These are phyloP conservation scores for Zhengitettix transpicula DNA, from an alignment of 2,888 invertebrate genomes.

Conservation along the genomic window DNA sequence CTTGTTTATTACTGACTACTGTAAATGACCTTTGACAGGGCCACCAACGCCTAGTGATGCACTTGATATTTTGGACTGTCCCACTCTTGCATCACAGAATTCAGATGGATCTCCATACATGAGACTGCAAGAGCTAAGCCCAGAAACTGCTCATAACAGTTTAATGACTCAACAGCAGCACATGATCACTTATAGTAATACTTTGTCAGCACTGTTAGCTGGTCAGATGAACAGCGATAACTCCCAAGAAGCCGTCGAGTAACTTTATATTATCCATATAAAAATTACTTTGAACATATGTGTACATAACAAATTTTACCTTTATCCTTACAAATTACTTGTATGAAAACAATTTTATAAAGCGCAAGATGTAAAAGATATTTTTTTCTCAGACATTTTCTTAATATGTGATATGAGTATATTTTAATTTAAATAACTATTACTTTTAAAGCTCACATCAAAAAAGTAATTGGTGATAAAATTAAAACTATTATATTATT, in stretches of 20 bases:
- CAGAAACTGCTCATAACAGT: neutral
- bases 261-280: neutral
- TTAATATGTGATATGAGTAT: too few relatives aligned
- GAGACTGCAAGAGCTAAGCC: neutral
- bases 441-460: too few relatives aligned
- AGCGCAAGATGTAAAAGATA: too few relatives aligned
- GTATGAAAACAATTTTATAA: too few relatives aligned
- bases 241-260: constrained; percentile 19
- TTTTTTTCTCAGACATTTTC: too few relatives aligned
- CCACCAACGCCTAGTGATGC: constrained; percentile 26
- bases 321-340: too few relatives aligned
- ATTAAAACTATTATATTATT: too few relatives aligned
- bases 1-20: neutral
- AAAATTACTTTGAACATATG: too few relatives aligned
- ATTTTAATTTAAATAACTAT: too few relatives aligned
- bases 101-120: neutral
- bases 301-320: too few relatives aligned
- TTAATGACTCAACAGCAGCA: neutral
- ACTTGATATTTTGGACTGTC: constrained; percentile 22
- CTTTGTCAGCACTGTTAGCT: constrained; percentile 22
- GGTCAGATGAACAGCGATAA: constrained; percentile 23
- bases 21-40: constrained; percentile 12
- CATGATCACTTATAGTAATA: neutral
- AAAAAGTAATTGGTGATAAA: too few relatives aligned
- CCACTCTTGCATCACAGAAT: constrained; percentile 7